A percentile compares a stretch with the other conserved stretches of the same genome.
These are phyloP conservation scores for Conomelus anceps DNA, from an alignment of 2,888 invertebrate species.

Conservation along the genomic window DNA sequence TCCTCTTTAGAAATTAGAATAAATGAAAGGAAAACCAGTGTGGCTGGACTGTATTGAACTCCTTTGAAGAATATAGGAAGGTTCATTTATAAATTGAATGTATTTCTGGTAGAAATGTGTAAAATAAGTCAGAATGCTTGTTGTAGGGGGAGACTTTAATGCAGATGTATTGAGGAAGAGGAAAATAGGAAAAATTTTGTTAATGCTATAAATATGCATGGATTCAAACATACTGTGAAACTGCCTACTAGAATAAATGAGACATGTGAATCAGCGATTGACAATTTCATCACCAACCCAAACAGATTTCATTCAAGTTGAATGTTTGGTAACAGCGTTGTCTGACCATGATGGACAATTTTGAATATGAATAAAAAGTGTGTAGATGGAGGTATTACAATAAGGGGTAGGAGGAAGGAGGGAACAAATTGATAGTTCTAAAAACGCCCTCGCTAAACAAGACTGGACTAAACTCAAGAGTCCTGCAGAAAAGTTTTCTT, in stretches of 20 bases:
- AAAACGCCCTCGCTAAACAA: neutral
- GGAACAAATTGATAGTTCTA: neutral
- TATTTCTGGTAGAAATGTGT: neutral
- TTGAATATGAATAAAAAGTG: neutral
- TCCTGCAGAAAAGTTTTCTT: neutral
- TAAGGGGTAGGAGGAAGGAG: neutral
- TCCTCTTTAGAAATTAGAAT: neutral
- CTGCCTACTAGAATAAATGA: constrained; percentile 1
- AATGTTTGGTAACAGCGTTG: constrained; percentile 2
- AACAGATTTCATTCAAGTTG: neutral
- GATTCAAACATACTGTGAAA: neutral
- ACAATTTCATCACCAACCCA: constrained; percentile 4
- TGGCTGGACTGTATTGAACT: constrained; percentile 9
- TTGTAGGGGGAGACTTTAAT: constrained; percentile 12
- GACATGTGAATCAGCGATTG: neutral
- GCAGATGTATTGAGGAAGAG: neutral
- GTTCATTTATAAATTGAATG: neutral
- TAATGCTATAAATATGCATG: constrained; percentile 9
- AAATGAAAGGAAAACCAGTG: neutral
- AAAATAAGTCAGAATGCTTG: neutral
- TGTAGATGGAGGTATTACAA: neutral
- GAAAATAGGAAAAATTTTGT: neutral
- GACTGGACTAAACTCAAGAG: neutral
- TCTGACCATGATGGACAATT: constrained; percentile 9
- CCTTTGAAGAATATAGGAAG: constrained; percentile 1